Evolutionary conservation across 1,140 invertebrate species (phyloP), one percentile per base, ranked within the genome.

Genomic region (Euwallacea similis): DNA sequence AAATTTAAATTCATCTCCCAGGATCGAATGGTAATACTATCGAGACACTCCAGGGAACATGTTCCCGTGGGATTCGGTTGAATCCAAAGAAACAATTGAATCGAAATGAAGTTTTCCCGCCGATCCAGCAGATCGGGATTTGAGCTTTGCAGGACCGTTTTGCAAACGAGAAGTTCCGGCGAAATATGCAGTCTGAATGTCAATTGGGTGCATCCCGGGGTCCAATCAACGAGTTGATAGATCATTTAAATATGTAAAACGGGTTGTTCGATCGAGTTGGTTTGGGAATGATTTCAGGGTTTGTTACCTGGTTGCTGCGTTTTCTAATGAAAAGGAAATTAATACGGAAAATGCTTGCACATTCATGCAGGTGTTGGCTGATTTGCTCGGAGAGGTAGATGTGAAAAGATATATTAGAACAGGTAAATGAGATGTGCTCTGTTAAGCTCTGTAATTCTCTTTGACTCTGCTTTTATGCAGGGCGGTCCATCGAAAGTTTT

Each of bases 71-170:
- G 65, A 67, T n/a, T n/a, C 7, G 6, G 42, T 16, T 54, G 59
- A 68, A 60, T 60, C 66, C n/a, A 60, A 60, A 68, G 66, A 68
- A 68, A 68, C 66, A 68, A 68, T 68, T 41, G 56, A 68, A 68
- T 68, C 13, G 66, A 68, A 68, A 68, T 68, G 66, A 60, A 68
- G 66, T 68, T 66, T 66, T 66, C 66, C 10, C 66, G 53, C 42
- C 65, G 65, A 67, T 60, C 62, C 62, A 9, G 16, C 46, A 64
- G 43, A 50, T 68, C 42, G 56, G 56, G 66, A 68, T 68, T 68
- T 68, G 55, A 46, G 33, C 15, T 44, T 68, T 60, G 7, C 53
- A 21, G 54, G 54, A 50, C 46, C 46, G 42, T 55, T 55, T 67
- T 67, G 13, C 54, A 56, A 56, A 56, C 54, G 11, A 21, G 16